Evolutionary conservation across 2,113 vertebrate genomes (phyloP).

Genomic region (Setophaga coronata): DNA sequence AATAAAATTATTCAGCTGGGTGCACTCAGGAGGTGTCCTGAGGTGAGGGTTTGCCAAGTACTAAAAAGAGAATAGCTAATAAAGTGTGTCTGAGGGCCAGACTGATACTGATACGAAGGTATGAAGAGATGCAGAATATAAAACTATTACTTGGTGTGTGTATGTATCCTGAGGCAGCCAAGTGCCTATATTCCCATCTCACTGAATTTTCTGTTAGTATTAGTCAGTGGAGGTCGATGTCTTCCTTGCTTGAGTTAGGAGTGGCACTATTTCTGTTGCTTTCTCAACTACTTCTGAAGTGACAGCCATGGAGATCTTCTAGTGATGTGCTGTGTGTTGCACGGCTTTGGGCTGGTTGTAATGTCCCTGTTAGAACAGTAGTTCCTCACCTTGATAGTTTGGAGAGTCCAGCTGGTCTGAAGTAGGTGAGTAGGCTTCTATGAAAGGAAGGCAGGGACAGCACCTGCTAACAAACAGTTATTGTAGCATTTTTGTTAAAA

Average conservation of each 20-base stretch:
- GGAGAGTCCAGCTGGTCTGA: neutral
- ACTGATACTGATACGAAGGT: neutral
- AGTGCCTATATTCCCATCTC: neutral
- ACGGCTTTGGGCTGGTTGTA: neutral
- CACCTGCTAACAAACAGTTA: neutral
- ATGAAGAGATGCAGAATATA: neutral
- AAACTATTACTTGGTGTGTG: neutral
- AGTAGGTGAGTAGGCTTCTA: neutral
- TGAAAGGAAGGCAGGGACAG: neutral
- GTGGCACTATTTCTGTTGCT: neutral
- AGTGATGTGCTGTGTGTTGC: neutral
- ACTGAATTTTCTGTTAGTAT: neutral
- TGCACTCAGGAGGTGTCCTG: neutral
- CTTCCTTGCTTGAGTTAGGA: neutral
- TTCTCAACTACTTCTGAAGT: neutral
- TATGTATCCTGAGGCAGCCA: neutral
- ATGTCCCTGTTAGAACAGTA: neutral
- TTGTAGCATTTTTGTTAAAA: neutral
- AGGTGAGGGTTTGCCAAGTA: neutral
- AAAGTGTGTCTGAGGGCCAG: neutral
- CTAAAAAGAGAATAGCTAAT: neutral
- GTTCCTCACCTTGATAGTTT: neutral
- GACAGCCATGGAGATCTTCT: neutral
- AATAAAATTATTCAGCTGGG: neutral
- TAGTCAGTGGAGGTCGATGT: neutral